Conservation (phyloP, 2,113 vertebrate species). For the Merops nubicus region DNA sequence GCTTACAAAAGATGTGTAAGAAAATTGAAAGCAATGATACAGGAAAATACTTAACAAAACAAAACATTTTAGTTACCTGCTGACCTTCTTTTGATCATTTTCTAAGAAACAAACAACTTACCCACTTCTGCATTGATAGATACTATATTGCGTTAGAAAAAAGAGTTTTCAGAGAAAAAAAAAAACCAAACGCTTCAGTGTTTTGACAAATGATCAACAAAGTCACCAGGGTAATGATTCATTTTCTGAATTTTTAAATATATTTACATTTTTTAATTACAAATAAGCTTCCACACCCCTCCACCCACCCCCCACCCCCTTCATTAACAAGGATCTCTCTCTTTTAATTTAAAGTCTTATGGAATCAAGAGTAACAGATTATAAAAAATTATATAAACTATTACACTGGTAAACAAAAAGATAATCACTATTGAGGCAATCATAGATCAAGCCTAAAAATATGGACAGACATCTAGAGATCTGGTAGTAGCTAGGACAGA, state of each 20-base stretch:
- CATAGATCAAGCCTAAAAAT: neutral
- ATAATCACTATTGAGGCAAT: neutral
- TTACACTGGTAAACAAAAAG: neutral
- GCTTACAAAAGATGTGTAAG: neutral
- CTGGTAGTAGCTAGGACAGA: neutral
- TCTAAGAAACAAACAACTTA: neutral
- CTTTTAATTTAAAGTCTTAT: neutral
- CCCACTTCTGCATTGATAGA: neutral
- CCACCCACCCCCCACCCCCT: no score
- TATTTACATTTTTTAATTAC: neutral
- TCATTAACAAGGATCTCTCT: neutral
- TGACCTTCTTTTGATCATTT: neutral
- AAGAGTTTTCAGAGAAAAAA: neutral
- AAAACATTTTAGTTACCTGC: neutral
- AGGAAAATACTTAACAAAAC: neutral
- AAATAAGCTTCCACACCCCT: neutral
- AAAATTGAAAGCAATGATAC: neutral
- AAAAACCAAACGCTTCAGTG: neutral
- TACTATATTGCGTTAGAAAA: neutral
- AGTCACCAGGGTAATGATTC: neutral
- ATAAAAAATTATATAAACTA: neutral
- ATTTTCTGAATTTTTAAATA: conserved; percentile 20
- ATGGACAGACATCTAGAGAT: neutral
- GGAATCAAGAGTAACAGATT: neutral
- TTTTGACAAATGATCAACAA: neutral